A percentile compares a stretch with the other conserved stretches of the same genome.
phyloP scores from a whole-genome alignment of 1,140 invertebrate genomes.

The Penaeus vannamei region DNA sequence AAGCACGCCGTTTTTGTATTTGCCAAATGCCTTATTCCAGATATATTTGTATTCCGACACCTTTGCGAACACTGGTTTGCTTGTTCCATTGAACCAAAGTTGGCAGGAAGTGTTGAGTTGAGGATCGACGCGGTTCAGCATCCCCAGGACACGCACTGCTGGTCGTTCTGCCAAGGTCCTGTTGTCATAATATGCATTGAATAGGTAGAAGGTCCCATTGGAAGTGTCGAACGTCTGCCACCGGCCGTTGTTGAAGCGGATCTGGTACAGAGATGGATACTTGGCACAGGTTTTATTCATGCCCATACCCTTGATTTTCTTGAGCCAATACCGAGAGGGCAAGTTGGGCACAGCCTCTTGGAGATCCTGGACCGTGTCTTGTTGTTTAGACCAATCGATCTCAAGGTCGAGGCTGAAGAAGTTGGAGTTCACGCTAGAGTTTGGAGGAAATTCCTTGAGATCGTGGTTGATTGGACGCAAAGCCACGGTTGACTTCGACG shows the following conservation, averaged over 20 bases:
- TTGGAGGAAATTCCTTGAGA: too few species aligned
- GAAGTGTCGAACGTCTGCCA: slow-evolving; percentile 82
- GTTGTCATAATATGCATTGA: slow-evolving; percentile 90
- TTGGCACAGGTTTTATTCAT: slow-evolving; percentile 75
- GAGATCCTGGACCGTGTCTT: too few species aligned
- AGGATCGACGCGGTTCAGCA: slow-evolving; percentile 91
- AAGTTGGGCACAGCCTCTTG: too few species aligned
- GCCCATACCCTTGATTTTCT: too few species aligned
- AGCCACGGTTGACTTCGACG: too few species aligned
- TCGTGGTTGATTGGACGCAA: too few species aligned
- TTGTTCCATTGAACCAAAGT: slow-evolving; percentile 91
- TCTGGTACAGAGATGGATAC: slow-evolving; percentile 88
- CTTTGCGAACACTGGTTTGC: slow-evolving; percentile 84
- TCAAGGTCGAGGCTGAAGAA: too few species aligned
- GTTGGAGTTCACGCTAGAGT: too few species aligned
- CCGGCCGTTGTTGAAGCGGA: slow-evolving; percentile 89
- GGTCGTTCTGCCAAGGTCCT: slow-evolving; percentile 81
- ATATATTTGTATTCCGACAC: slow-evolving; percentile 91
- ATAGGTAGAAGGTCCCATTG: slow-evolving; percentile 90
- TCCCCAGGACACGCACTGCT: slow-evolving; percentile 87
- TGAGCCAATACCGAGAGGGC: too few species aligned
- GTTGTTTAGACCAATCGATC: too few species aligned
- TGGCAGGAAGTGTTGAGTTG: slow-evolving; percentile 87
- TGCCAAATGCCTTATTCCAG: slow-evolving; percentile 95
- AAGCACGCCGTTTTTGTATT: slow-evolving; percentile 92